Percentiles rank a stretch among this genome's conserved stretches.
Evolutionary conservation across 2,888 invertebrate species (phyloP).

Genomic region (Phlogophora meticulosa): DNA sequence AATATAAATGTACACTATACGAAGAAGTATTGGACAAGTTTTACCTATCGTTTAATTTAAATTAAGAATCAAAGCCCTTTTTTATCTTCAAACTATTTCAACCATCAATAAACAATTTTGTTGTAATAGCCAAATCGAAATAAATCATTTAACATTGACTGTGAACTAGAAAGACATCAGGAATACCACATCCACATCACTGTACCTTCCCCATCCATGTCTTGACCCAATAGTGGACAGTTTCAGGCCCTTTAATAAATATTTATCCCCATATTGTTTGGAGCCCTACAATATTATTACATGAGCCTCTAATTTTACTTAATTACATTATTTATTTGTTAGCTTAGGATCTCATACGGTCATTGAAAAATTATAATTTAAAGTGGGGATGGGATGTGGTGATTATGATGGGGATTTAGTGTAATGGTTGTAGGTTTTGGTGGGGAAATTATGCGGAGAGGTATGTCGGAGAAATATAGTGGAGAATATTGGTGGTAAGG

Average conservation of each 20-base stretch:
- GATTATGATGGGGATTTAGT: constrained; percentile 42
- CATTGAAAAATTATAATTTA: constrained; percentile 63
- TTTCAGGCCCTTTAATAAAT: constrained; percentile 88
- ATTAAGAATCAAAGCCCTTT: no score
- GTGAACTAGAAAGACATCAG: no score
- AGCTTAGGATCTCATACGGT: constrained; percentile 75
- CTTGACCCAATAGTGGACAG: constrained; percentile 87
- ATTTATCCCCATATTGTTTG: constrained; percentile 89
- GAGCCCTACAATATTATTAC: constrained; percentile 76
- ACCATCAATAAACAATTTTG: no score
- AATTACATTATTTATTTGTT: constrained; percentile 87
- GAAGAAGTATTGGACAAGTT: no score
- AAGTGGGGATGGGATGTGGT: constrained; percentile 36
- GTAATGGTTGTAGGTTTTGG: constrained; percentile 15
- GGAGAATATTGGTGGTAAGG: not conserved
- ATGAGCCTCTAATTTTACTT: constrained; percentile 74
- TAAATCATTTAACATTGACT: no score
- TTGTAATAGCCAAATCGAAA: no score
- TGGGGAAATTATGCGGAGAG: constrained; percentile 23
- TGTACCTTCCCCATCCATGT: constrained; percentile 58
- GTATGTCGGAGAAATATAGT: constrained; percentile 1
- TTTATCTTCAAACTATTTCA: no score
- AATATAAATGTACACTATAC: no score
- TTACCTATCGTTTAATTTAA: no score
- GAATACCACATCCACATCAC: constrained; percentile 22